Evolutionary conservation across 1,140 invertebrate species (phyloP).

Genomic region (Tribolium castaneum): DNA sequence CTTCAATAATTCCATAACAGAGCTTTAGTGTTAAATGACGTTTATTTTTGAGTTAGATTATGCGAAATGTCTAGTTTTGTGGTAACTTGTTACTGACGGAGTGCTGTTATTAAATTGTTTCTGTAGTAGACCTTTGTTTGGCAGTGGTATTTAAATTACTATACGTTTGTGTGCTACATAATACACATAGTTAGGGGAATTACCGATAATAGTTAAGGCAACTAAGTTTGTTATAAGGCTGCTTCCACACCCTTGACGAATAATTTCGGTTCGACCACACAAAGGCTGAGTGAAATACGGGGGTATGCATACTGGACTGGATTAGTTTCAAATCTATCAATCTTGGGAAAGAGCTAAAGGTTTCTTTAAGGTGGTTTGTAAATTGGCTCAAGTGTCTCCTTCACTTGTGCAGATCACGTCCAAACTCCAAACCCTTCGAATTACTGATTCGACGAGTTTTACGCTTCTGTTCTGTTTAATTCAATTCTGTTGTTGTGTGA

Average conservation of each 20-base stretch:
- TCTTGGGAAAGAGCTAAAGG: neutral
- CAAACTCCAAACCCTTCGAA: neutral
- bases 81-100: neutral
- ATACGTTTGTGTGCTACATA: neutral
- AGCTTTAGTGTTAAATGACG: neutral
- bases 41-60: neutral
- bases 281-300: neutral
- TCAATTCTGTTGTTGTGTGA: neutral
- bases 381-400: neutral
- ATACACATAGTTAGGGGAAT: neutral
- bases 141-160: neutral
- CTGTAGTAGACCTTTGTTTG: neutral
- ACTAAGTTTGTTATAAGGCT: neutral
- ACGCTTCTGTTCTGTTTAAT: neutral
- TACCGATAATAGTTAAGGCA: neutral
- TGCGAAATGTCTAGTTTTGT: neutral
- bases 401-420: neutral
- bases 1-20: neutral
- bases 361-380: neutral
- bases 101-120: neutral
- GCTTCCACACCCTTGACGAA: neutral
- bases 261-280: neutral
- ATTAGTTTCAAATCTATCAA: neutral
- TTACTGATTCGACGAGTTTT: neutral
- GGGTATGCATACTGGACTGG: neutral